Conservation (phyloP, 2,888 invertebrate genomes). For the Drosophila mayaguana region DNA sequence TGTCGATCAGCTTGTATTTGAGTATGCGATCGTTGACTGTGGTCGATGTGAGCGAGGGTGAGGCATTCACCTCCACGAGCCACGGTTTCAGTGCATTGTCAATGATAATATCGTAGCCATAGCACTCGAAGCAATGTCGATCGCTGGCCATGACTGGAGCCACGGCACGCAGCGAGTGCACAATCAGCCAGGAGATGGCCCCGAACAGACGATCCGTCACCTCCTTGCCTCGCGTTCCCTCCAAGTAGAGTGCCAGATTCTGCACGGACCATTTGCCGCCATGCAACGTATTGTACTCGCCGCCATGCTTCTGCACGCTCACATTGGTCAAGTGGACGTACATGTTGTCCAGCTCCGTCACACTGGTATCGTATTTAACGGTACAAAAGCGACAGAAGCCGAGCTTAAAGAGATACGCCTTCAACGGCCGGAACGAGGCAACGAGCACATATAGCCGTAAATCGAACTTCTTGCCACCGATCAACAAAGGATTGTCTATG, state of each 20-base stretch:
- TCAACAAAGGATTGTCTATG: constrained; percentile 97
- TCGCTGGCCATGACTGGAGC: constrained; percentile 97
- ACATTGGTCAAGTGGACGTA: constrained; percentile 98
- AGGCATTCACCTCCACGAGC: constrained; percentile 96
- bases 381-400: constrained; percentile 98
- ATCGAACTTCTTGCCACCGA: constrained; percentile 98
- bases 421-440: constrained; percentile 96
- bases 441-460: constrained; percentile 95
- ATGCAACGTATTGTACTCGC: constrained; percentile 96
- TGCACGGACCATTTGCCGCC: constrained; percentile 97
- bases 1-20: constrained; percentile 96
- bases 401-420: constrained; percentile 95
- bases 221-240: constrained; percentile 94
- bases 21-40: constrained; percentile 97
- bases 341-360: constrained; percentile 95
- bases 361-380: constrained; percentile 96
- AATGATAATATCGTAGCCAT: constrained; percentile 97
- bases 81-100: constrained; percentile 97
- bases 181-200: constrained; percentile 95
- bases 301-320: constrained; percentile 98
- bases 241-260: constrained; percentile 94
- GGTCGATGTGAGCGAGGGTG: constrained; percentile 96
- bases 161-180: constrained; percentile 96
- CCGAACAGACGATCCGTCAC: constrained; percentile 95
- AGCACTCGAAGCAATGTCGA: constrained; percentile 90